Percentiles rank a stretch among this genome's conserved stretches.
phyloP scores from a whole-genome alignment of 2,888 invertebrate genomes.

The Nemurella pictetii region DNA sequence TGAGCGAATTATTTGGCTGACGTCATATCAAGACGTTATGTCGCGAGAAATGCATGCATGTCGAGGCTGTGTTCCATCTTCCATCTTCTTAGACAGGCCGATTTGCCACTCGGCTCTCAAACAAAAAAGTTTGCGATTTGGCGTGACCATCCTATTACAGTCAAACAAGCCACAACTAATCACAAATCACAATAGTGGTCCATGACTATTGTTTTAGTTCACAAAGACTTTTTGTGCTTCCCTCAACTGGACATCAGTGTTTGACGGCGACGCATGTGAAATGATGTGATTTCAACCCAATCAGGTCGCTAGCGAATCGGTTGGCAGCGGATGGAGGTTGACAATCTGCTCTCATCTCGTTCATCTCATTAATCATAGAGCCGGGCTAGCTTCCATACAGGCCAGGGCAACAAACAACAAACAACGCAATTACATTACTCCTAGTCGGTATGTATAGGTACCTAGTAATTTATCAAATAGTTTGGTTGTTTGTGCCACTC shows the following conservation, averaged over 20 bases:
- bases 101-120: too few species aligned
- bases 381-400: background rate
- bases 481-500: background rate
- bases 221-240: background rate
- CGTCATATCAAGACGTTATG: background rate
- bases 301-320: background rate
- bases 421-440: constrained; percentile 8
- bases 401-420: background rate
- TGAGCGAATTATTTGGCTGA: background rate
- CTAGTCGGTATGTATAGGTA: background rate
- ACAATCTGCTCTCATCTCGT: background rate
- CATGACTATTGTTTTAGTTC: background rate
- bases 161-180: background rate
- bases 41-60: background rate
- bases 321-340: background rate
- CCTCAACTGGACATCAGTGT: background rate
- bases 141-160: background rate
- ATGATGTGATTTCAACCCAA: background rate
- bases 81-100: background rate
- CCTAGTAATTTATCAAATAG: constrained; percentile 10
- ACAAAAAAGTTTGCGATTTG: background rate
- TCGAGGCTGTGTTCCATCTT: background rate
- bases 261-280: background rate
- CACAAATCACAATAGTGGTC: background rate
- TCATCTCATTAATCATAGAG: background rate